These are phyloP conservation scores for Oreochromis niloticus DNA, from an alignment of 2,113 vertebrate genomes.

Conservation along the genomic window DNA sequence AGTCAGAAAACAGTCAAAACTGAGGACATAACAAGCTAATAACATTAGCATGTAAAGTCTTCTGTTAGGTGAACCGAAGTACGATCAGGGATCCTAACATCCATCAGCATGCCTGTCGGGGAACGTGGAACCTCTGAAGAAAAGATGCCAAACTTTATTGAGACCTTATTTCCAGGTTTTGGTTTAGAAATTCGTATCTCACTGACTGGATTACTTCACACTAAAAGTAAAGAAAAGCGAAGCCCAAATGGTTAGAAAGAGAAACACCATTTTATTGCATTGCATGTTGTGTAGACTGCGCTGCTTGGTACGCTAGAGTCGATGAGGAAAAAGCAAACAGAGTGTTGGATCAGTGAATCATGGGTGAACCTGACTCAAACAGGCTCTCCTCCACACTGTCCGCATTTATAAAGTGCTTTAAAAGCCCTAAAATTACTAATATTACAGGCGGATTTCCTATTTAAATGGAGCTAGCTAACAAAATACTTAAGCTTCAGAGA, in stretches of 20 bases:
- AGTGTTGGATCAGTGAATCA: neutral
- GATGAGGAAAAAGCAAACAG: neutral
- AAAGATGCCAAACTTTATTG: neutral
- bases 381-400: neutral
- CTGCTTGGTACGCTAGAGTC: neutral
- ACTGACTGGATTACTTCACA: neutral
- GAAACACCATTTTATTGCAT: neutral
- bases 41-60: neutral
- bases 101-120: neutral
- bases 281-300: neutral
- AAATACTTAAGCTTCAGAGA: neutral
- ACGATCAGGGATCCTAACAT: neutral
- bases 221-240: neutral
- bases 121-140: neutral
- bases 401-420: neutral
- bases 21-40: neutral
- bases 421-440: neutral
- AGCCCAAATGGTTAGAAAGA: neutral
- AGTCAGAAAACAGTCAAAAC: neutral
- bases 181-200: neutral
- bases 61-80: neutral
- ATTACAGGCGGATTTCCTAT: neutral
- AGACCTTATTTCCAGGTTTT: neutral
- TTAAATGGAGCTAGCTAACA: neutral
- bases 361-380: neutral